phyloP scores from a whole-genome alignment of 2,797 vertebrate genomes.

The Spheniscus humboldti region DNA sequence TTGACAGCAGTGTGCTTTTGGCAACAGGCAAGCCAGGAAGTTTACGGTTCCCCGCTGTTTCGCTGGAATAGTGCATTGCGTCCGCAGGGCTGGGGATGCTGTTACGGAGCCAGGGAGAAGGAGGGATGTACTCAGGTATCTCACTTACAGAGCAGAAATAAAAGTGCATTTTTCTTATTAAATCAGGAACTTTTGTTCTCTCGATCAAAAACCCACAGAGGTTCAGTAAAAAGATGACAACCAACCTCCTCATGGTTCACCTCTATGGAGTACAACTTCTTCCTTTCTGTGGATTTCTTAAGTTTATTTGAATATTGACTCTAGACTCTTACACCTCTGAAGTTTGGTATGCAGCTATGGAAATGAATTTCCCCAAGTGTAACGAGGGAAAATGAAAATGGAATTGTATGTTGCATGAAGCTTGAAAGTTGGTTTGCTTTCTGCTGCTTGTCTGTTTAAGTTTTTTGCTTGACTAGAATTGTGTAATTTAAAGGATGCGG shows the following conservation, averaged over 20 bases:
- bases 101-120: not conserved
- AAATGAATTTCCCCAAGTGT: not conserved
- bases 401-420: not conserved
- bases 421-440: not conserved
- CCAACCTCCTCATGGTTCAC: not conserved
- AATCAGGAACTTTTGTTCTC: not conserved
- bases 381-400: not conserved
- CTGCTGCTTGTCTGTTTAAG: not conserved
- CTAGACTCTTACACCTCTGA: not conserved
- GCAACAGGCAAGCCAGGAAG: not conserved
- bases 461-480: not conserved
- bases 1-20: not conserved
- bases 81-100: not conserved
- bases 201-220: accelerated
- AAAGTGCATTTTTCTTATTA: not conserved
- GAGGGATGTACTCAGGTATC: not conserved
- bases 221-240: not conserved
- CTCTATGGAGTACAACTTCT: not conserved
- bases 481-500: not conserved
- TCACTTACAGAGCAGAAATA: not conserved
- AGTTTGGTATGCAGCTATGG: not conserved
- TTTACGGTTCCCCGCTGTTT: not conserved
- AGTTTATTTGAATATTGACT: not conserved
- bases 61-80: not conserved
- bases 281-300: not conserved